A percentile compares a stretch with the other conserved stretches of the same genome.
These are phyloP conservation scores for Labrus mixtus DNA, from an alignment of 2,113 vertebrate genomes.

Conservation along the genomic window DNA sequence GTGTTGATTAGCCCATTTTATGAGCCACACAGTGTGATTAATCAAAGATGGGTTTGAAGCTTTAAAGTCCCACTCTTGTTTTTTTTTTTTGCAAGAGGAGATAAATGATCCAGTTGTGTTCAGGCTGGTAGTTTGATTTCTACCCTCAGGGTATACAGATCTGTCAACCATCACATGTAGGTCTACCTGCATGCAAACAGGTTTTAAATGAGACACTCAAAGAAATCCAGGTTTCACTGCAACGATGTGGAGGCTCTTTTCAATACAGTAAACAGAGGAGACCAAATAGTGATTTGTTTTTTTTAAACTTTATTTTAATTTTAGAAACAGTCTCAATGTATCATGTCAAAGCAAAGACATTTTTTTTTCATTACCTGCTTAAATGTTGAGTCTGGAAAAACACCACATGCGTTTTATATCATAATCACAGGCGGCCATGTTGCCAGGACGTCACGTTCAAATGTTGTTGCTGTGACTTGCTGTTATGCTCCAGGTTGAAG, in stretches of 20 bases:
- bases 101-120: background rate
- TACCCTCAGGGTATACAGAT: background rate
- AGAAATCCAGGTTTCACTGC: background rate
- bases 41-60: background rate
- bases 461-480: too few relatives aligned
- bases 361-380: too few relatives aligned
- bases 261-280: background rate
- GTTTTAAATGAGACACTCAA: too few relatives aligned
- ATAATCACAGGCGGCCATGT: too few relatives aligned
- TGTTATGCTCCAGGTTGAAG: too few relatives aligned
- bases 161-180: background rate
- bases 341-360: too few relatives aligned
- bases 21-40: too few relatives aligned
- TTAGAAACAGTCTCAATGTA: too few relatives aligned
- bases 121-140: background rate
- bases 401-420: too few relatives aligned
- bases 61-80: background rate
- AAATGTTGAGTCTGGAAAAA: too few relatives aligned
- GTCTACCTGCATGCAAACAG: background rate
- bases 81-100: background rate
- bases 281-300: background rate
- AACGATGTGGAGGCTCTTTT: background rate
- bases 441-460: too few relatives aligned
- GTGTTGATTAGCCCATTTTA: background rate
- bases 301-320: too few relatives aligned